These are phyloP conservation scores for Epinotia nisella DNA, from an alignment of 2,888 invertebrate species.

Conservation along the genomic window DNA sequence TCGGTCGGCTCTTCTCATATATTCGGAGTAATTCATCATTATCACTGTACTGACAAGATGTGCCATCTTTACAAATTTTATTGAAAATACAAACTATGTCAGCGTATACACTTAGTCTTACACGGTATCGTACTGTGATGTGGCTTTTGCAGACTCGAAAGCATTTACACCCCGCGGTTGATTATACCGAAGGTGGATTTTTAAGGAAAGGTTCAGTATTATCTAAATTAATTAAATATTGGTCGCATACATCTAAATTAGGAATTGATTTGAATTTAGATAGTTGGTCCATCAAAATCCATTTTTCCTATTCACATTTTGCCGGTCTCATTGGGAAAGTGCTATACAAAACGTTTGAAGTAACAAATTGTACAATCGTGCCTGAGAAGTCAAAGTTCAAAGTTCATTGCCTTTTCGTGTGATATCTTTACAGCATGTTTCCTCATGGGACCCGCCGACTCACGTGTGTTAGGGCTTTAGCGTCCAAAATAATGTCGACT, in stretches of 20 bases:
- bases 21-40: not conserved
- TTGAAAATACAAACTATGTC: not conserved
- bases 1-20: not conserved
- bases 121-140: constrained; percentile 8
- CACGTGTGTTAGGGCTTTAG: constrained; percentile 39
- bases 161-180: constrained; percentile 10
- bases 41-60: not conserved
- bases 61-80: not conserved
- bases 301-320: constrained; percentile 66
- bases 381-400: constrained; percentile 23
- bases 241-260: constrained; percentile 65
- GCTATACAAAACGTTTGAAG: constrained; percentile 1
- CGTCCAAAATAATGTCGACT: not conserved
- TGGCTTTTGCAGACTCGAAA: not conserved
- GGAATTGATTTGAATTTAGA: constrained; percentile 61
- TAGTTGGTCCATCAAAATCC: constrained; percentile 68
- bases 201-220: constrained; percentile 58
- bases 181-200: constrained; percentile 54
- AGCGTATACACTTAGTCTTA: constrained; percentile 12
- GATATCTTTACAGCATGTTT: constrained; percentile 10
- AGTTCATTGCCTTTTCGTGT: constrained; percentile 8
- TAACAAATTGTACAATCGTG: constrained; percentile 11
- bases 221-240: constrained; percentile 58
- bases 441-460: constrained; percentile 25
- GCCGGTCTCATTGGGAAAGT: constrained; percentile 39